A percentile compares a stretch with the other conserved stretches of the same genome.
These are phyloP conservation scores for Hemicentrotus pulcherrimus DNA, from an alignment of 35 echinoderm and acorn worm species.

Conservation along the genomic window DNA sequence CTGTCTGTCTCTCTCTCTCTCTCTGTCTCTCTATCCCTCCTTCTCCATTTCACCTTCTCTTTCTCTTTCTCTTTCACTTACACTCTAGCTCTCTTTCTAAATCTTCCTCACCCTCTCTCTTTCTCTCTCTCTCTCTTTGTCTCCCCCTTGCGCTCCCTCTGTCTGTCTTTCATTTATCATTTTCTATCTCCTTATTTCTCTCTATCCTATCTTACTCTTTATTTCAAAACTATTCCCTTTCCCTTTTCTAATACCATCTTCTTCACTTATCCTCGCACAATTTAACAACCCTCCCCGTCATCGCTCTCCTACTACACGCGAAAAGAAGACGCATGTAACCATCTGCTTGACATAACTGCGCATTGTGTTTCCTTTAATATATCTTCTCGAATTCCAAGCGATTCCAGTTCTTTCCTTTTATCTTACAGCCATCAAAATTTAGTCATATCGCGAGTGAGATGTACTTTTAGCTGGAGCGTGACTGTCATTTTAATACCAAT, in stretches of 20 bases:
- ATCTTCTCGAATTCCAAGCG: not conserved
- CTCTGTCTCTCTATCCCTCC: not conserved
- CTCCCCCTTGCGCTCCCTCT: no score
- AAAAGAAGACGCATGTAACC: not conserved
- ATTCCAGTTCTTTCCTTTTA: not conserved
- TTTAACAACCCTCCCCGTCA: not conserved
- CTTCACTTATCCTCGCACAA: not conserved
- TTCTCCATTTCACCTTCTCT: no score
- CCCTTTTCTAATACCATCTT: not conserved
- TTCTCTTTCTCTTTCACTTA: no score
- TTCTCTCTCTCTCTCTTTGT: no score
- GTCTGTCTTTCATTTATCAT: not conserved
- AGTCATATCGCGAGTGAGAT: not conserved
- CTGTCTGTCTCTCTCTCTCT: not conserved
- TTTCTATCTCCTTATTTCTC: not conserved
- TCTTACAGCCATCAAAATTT: not conserved
- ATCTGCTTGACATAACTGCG: not conserved
- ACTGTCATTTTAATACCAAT: not conserved
- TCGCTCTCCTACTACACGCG: not conserved
- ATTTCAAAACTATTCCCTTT: not conserved
- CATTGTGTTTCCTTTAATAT: no score
- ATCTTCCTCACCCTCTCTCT: no score
- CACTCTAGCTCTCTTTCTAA: no score
- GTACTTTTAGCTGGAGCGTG: not conserved
- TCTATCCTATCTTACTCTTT: not conserved